Conservation (phyloP, 2,797 vertebrate species). For the Pseudopleuronectes americanus region DNA sequence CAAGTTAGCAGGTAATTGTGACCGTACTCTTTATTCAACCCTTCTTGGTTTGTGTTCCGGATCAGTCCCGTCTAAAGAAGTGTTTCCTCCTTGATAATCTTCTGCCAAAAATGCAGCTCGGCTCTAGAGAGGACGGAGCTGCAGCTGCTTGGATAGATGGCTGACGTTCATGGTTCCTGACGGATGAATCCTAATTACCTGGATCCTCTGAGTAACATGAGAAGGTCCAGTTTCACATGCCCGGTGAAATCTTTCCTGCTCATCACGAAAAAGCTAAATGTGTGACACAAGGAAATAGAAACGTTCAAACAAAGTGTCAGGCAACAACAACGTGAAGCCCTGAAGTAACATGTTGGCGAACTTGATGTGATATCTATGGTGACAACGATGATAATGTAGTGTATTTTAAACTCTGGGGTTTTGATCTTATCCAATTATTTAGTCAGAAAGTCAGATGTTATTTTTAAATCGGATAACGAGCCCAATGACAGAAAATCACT, state of each 20-base stretch:
- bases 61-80: not conserved
- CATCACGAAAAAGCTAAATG: too few species aligned
- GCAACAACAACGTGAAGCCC: conserved; percentile 2
- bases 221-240: too few species aligned
- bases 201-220: too few species aligned
- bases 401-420: conserved; percentile 10
- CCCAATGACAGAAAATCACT: conserved; percentile 7
- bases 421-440: conserved; percentile 42
- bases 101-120: too few species aligned
- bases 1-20: conserved; percentile 4
- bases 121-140: not conserved
- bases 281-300: not conserved
- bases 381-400: conserved; percentile 4
- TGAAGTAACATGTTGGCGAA: conserved; percentile 1
- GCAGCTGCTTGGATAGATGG: not conserved
- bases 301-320: not conserved
- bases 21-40: not conserved
- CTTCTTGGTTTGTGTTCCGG: not conserved
- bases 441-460: conserved; percentile 3
- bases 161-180: too few species aligned
- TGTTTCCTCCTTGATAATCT: not conserved
- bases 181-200: too few species aligned
- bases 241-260: too few species aligned
- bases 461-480: conserved; percentile 35
- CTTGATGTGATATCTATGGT: not conserved